Base-by-base conservation (phyloP, 2,797 vertebrate species). In the Choloepus didactylus region DNA sequence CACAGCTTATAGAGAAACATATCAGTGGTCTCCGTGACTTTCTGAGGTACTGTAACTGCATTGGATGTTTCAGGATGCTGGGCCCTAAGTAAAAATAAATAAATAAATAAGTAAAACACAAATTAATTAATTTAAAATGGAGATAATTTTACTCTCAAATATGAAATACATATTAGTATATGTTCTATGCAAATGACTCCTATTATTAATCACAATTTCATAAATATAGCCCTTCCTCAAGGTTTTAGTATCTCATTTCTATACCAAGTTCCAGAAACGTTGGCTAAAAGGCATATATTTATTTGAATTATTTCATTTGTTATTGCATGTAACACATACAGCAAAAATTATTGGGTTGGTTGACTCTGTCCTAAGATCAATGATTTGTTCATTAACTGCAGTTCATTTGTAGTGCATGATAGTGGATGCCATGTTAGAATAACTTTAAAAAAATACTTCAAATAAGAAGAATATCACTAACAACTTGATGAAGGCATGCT, bases 181-280 rank as follows among this genome's bases (percentile, higher is more conserved):
- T 64, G 1, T 35, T 19, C 2, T 87, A 77, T 31, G 62, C 18
- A 82, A 92, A 82, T 82, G 5, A 60, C 23, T 66, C 66, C 0
- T 67, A 70, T 91, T 72, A 91, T 29, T 49, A 70, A 76, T 82
- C 60, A 82, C 2, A 77, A 66, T 46, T 93, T 77, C 46, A 31
- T 95, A 51, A 93, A 49, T 16, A 8, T 27, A 14, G 3, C 0
- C 25, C 67, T 70, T 82, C 5, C 21, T 79, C 18, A 85, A 89
- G 5, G 2, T 49, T 79, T 72, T 92, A 31, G 15, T 46, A 83
- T 79, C 31, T 56, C 44, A 44, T 89, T 87, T 11, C 14, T 80
- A 77, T 62, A 67, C 4, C 16, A 84, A 82, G 23, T 83, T 79
- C 51, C 83, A 41, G 41, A 92, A 77, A 10, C 2, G 59, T n/a